Evolutionary conservation across 2,888 invertebrate genomes (phyloP).

Genomic region (Helobdella robusta): DNA sequence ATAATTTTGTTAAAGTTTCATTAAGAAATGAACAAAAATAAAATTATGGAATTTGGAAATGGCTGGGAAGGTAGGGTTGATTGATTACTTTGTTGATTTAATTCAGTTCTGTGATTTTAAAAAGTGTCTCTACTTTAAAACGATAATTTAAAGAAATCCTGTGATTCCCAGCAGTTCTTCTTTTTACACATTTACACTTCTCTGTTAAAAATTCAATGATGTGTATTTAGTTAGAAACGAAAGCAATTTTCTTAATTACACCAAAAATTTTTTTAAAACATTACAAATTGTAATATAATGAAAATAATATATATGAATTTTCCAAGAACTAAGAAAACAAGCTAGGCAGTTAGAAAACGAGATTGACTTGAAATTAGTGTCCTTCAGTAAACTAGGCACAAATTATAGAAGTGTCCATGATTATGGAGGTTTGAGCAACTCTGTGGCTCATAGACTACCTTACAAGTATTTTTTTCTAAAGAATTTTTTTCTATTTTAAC

Average conservation of each 20-base stretch:
- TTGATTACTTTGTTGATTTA: not conserved
- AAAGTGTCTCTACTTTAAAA: no score
- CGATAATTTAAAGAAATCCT: no score
- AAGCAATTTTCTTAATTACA: no score
- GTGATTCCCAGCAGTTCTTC: no score
- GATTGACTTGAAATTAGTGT: slow-evolving; percentile 86
- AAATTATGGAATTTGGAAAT: slow-evolving; percentile 27
- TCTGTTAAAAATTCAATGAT: no score
- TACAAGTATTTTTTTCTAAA: slow-evolving; percentile 18
- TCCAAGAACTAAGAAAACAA: slow-evolving; percentile 74
- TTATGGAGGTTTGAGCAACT: slow-evolving; percentile 16
- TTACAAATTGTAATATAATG: no score
- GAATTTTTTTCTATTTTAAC: no score
- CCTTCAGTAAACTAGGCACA: slow-evolving; percentile 84
- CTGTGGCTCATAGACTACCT: slow-evolving; percentile 25
- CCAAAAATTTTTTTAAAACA: no score
- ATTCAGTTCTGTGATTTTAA: no score
- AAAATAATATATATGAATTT: not conserved
- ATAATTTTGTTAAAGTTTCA: no score
- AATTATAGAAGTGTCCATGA: slow-evolving; percentile 36
- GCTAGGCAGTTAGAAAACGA: slow-evolving; percentile 89
- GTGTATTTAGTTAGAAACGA: no score
- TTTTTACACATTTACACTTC: no score
- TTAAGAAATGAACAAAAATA: slow-evolving; percentile 22
- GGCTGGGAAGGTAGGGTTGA: slow-evolving; percentile 25